Percentiles rank a stretch among this genome's conserved stretches.
These are phyloP conservation scores for Drosophila bocqueti DNA, from an alignment of 1,140 invertebrate genomes.

Conservation along the genomic window DNA sequence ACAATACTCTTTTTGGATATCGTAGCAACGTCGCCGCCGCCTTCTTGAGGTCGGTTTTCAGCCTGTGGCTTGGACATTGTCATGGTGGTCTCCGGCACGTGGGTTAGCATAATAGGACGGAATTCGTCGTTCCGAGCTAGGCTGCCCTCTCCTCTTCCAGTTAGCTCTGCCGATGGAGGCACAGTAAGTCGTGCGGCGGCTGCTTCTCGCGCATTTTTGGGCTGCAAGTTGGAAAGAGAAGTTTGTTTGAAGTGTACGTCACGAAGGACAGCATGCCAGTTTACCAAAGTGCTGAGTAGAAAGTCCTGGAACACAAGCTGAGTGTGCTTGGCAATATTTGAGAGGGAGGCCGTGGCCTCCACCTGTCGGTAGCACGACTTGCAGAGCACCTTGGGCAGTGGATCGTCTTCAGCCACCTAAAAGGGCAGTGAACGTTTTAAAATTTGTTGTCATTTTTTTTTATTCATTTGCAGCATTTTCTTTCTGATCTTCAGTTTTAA, in stretches of 20 bases:
- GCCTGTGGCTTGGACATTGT: slow-evolving; percentile 7
- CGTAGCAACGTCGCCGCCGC: no score
- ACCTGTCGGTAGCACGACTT: slow-evolving; percentile 81
- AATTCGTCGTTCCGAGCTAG: slow-evolving; percentile 37
- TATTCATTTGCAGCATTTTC: neutral
- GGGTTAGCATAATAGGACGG: slow-evolving; percentile 57
- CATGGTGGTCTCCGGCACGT: slow-evolving; percentile 39
- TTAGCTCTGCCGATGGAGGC: slow-evolving; percentile 4
- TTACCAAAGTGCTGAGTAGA: slow-evolving; percentile 75
- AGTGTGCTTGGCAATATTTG: slow-evolving; percentile 80
- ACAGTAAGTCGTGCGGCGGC: slow-evolving; percentile 23
- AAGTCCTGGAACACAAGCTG: slow-evolving; percentile 75
- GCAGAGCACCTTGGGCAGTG: slow-evolving; percentile 75
- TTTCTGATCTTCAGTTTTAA: neutral
- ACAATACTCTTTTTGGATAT: neutral
- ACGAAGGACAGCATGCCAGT: neutral
- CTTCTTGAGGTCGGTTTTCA: slow-evolving; percentile 1
- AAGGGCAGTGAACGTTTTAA: neutral
- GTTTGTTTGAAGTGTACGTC: neutral
- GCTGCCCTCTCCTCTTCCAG: neutral
- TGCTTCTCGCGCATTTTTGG: slow-evolving; percentile 56
- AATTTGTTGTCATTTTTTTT: neutral
- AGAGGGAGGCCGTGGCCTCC: slow-evolving; percentile 77
- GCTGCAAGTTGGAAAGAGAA: slow-evolving; percentile 30
- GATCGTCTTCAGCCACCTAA: slow-evolving; percentile 72